Conservation (phyloP, 2,113 vertebrate species). For the Alexandromys fortis region DNA sequence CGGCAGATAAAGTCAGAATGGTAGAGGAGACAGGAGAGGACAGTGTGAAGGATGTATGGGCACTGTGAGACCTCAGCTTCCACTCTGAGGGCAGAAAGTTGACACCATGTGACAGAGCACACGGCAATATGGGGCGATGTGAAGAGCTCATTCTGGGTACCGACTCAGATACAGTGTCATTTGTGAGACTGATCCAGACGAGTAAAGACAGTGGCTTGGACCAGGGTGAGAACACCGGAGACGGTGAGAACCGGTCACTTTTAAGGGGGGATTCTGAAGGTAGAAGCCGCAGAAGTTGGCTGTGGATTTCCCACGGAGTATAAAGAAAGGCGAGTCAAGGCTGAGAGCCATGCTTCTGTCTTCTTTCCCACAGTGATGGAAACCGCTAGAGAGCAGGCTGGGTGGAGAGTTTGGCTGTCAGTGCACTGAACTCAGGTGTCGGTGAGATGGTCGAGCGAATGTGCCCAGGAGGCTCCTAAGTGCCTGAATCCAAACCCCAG, state of each 20-base stretch:
- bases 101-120: accelerated
- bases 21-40: background rate
- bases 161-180: background rate
- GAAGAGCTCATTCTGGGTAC: background rate
- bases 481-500: background rate
- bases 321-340: background rate
- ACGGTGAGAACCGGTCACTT: background rate
- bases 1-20: background rate
- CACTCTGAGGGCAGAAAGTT: background rate
- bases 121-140: background rate
- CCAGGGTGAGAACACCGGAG: background rate
- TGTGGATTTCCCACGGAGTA: background rate
- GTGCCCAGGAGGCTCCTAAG: accelerated
- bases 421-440: background rate
- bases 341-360: background rate
- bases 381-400: background rate
- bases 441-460: background rate
- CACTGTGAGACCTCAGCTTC: background rate
- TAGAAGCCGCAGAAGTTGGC: background rate
- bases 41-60: accelerated
- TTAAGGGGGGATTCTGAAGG: background rate
- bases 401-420: background rate
- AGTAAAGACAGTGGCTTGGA: background rate
- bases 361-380: background rate
- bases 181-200: background rate